Evolutionary conservation across 2,113 vertebrate genomes (phyloP).

Genomic region (Pyxicephalus adspersus): DNA sequence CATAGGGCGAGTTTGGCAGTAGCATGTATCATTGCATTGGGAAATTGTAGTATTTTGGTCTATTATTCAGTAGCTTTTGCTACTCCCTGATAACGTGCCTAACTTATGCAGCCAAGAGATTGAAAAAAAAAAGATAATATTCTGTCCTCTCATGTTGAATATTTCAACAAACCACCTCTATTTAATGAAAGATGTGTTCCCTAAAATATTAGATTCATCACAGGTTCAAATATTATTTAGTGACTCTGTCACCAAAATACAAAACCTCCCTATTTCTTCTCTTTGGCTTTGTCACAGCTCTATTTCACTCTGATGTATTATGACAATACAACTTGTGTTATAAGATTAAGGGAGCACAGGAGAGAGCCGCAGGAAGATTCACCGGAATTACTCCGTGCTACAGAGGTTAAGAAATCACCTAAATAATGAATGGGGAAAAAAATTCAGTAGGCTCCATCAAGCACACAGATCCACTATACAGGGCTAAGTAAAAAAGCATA

Average conservation of each 20-base stretch:
- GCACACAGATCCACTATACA: not conserved
- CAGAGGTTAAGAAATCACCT: conserved; percentile 40
- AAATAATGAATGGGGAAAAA: conserved; percentile 30
- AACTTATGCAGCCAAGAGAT: not conserved
- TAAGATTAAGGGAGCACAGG: conserved; percentile 44
- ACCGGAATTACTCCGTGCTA: conserved; percentile 10
- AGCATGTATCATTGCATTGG: no score
- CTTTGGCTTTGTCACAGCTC: conserved; percentile 43
- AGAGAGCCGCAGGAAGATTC: conserved; percentile 21
- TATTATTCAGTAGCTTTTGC: no score
- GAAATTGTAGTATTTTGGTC: no score
- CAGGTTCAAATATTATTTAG: conserved; percentile 43
- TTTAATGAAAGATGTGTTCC: conserved; percentile 37
- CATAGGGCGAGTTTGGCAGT: no score
- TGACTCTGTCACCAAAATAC: conserved; percentile 39
- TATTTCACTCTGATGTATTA: conserved; percentile 45
- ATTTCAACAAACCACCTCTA: conserved; percentile 21
- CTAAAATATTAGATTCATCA: conserved; percentile 44
- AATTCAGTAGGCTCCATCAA: not conserved
- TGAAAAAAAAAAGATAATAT: not conserved
- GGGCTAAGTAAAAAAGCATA: not conserved
- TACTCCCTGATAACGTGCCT: no score
- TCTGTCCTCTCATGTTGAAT: not conserved
- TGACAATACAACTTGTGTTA: conserved; percentile 44
- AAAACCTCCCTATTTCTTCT: conserved; percentile 46